These are phyloP conservation scores for Clistopyga incitator DNA, from an alignment of 2,888 invertebrate species.

Conservation along the genomic window DNA sequence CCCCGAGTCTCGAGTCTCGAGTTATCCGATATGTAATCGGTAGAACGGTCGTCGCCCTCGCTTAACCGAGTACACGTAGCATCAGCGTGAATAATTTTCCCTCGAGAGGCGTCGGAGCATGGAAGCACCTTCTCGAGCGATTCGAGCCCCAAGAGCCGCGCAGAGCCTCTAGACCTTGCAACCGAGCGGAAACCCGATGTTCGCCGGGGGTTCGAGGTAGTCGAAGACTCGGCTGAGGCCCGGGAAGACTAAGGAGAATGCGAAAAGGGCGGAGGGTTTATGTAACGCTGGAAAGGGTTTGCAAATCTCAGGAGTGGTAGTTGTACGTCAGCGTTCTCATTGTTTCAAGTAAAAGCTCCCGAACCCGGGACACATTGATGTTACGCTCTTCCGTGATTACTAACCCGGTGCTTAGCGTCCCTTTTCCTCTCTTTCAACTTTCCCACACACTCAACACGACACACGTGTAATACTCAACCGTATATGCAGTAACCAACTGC, in stretches of 20 bases:
- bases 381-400: slow-evolving; percentile 35
- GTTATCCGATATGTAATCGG: slow-evolving; percentile 22
- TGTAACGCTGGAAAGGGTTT: slow-evolving; percentile 30
- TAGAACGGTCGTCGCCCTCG: slow-evolving; percentile 41
- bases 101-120: slow-evolving; percentile 27
- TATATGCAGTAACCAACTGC: background rate
- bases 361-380: slow-evolving; percentile 33
- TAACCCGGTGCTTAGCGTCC: slow-evolving; percentile 14
- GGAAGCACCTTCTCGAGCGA: slow-evolving; percentile 23
- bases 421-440: background rate
- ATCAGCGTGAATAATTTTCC: slow-evolving; percentile 50
- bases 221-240: background rate
- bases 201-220: background rate
- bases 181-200: slow-evolving; percentile 34
- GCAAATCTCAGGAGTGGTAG: slow-evolving; percentile 5
- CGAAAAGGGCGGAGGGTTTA: slow-evolving; percentile 27
- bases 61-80: slow-evolving; percentile 11
- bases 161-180: slow-evolving; percentile 34
- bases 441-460: background rate
- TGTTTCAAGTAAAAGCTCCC: slow-evolving; percentile 47
- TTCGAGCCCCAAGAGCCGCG: background rate
- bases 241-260: slow-evolving; percentile 14
- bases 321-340: slow-evolving; percentile 54
- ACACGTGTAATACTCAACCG: background rate
- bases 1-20: background rate